phyloP scores from a whole-genome alignment of 2,888 invertebrate genomes.

The Oscheius myriophilus region DNA sequence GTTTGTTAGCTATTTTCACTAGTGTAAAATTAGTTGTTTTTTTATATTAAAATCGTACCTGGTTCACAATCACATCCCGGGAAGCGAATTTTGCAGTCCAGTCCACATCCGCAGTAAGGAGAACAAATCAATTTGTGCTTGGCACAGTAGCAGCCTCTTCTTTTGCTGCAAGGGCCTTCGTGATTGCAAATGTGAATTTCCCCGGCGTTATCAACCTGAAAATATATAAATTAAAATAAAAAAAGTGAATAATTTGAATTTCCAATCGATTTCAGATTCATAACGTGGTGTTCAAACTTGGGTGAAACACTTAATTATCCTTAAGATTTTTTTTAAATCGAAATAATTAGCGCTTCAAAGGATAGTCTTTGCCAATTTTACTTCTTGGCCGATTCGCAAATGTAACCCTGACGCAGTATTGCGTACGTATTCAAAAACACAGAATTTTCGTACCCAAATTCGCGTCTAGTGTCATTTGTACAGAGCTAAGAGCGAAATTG shows the following conservation, averaged over 20 bases:
- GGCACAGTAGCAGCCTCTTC: constrained; percentile 89
- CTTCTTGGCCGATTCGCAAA: too few species aligned
- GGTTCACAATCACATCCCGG: constrained; percentile 98
- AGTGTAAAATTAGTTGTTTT: too few species aligned
- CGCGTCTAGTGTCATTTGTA: too few species aligned
- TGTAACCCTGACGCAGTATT: too few species aligned
- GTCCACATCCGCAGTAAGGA: constrained; percentile 96
- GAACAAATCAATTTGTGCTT: constrained; percentile 93
- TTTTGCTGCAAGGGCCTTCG: constrained; percentile 82
- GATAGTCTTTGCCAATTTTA: constrained; percentile 14
- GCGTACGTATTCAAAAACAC: too few species aligned
- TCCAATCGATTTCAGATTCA: constrained; percentile 20
- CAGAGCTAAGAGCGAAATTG: too few species aligned
- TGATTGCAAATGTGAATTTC: constrained; percentile 93
- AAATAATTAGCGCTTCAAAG: too few species aligned
- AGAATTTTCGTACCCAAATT: too few species aligned
- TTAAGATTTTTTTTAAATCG: too few species aligned
- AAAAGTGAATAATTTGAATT: constrained; percentile 13
- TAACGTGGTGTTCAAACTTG: too few species aligned
- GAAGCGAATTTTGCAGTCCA: constrained; percentile 92
- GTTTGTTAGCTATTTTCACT: too few species aligned
- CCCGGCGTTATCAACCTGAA: constrained; percentile 80
- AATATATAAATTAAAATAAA: neutral
- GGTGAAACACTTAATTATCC: too few species aligned
- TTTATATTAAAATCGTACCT: constrained; percentile 75